Evolutionary conservation across 2,797 vertebrate species (phyloP), one percentile per base, ranked within the genome.

Genomic region (Cirrhinus mrigala): DNA sequence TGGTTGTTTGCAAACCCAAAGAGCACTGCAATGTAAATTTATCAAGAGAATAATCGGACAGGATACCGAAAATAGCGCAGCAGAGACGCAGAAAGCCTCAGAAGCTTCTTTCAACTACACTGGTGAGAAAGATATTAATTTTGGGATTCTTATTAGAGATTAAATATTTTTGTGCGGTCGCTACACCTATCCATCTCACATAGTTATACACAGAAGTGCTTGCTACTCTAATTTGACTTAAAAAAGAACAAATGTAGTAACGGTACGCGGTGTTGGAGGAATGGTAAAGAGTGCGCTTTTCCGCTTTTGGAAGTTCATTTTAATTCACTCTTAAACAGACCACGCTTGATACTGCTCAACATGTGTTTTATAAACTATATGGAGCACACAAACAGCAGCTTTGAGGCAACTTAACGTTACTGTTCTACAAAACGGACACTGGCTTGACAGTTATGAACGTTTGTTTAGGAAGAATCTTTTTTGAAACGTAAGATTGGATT

Each of bases 1-100:
- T 78, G 66, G 24, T 74, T 88, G 46, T 86, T 78, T 87, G 88
- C 88, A 90, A 92, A 90, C 86, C 78, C 87, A 89, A 83, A 87
- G 76, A 77, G 74, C 82, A 77, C 50, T 52, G 79, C 60, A 89
- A 71, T 87, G 86, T 87, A 27, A 80, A 88, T 86, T 81, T 73
- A 3, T 69, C 44, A 54, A 8, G 27, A 69, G 76, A 18, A 64
- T 56, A 48, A 82, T 3, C 44, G 22, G 29, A 44, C 70, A 29
- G 29, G 62, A 50, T 78, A 76, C 29, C n/a, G 14, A 54, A 74
- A 46, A 76, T 22, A 48, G 2, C 37, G 18, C 73, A 78, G 27
- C 40, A 74, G 54, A 64, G 20, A 50, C 29, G 29, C 52, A 73
- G 50, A 56, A 70, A 44, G 27, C n/a, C 46, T 8, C n/a, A 69